Base-by-base conservation (phyloP, 2,113 vertebrate genomes). In the Calypte anna region DNA sequence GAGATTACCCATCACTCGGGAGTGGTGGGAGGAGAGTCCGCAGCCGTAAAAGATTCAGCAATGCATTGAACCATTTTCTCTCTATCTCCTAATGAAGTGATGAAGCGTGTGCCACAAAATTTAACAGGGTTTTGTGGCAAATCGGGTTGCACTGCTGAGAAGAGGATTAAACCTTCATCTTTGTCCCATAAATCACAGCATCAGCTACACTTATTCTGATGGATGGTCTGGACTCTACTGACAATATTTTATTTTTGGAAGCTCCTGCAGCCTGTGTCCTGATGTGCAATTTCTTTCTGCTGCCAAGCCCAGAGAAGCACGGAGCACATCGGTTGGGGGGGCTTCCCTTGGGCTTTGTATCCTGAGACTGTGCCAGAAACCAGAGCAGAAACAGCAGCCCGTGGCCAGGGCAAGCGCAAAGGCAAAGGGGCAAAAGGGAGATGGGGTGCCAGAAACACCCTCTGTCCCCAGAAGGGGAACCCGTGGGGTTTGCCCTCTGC, bases 11-110 rank as follows among this genome's bases (percentile, higher is more conserved):
- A 77, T 95, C 89, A 67, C 88, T 88, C 2, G 7, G 67, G 83
- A 93, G 92, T 13, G 77, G 88, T 91, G 81, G 93, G 94, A 94
- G 95, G 94, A 88, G 90, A 74, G 87, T 85, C 82, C 72, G 31
- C 6, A 4, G 81, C 91, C 10, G 51, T 91, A 88, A 95, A 86
- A 82, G 93, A 96, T 91, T 89, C 91, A 94, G 87, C 78, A 94
- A 91, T 58, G 89, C 94, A 94, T 91, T 76, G 93, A 97, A 72
- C 90, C 66, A 7, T 82, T 94, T 88, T 94, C 95, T 91, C 85
- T 91, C 90, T 76, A 86, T 90, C 91, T 95, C 82, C 95, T 96
- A 96, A 94, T 95, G 95, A 96, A 96, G 96, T 96, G 96, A 96
- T 93, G 93, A 90, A 96, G 94, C 66, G 28, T 77, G 72, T 93